A percentile compares a stretch with the other conserved stretches of the same genome.
Evolutionary conservation across 1,140 invertebrate genomes (phyloP).

Genomic region (Xylocopa sonorina): DNA sequence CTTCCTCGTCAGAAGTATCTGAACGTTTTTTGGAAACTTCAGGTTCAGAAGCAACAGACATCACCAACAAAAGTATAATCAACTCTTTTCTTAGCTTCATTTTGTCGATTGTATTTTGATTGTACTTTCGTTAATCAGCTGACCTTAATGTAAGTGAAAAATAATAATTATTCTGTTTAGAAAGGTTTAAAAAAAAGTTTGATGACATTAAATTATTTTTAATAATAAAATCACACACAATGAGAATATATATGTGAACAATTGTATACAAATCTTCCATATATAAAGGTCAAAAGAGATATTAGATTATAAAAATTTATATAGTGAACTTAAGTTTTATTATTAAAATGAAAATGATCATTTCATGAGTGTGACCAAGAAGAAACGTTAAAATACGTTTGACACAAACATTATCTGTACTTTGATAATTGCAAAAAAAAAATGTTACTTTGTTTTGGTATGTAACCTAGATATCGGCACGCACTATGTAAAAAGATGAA

Average conservation of each 20-base stretch:
- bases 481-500: not conserved
- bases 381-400: not conserved
- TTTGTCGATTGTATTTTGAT: not conserved
- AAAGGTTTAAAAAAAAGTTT: too few relatives aligned
- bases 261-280: not conserved
- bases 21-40: conserved; percentile 32
- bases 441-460: not conserved
- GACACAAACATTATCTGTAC: conserved; percentile 4
- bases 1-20: conserved; percentile 33
- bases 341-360: not conserved
- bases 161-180: not conserved
- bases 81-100: conserved; percentile 43
- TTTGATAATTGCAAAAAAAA: not conserved
- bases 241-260: not conserved
- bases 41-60: conserved; percentile 25
- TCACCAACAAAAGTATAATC: conserved; percentile 28
- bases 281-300: too few relatives aligned
- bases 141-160: not conserved
- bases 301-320: too few relatives aligned
- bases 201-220: too few relatives aligned
- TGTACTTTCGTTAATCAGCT: conserved; percentile 19
- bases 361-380: not conserved
- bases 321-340: too few relatives aligned
- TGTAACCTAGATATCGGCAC: conserved; percentile 23
- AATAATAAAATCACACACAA: too few relatives aligned